These are phyloP conservation scores for Agrypnus murinus DNA, from an alignment of 2,888 invertebrate genomes.

Conservation along the genomic window DNA sequence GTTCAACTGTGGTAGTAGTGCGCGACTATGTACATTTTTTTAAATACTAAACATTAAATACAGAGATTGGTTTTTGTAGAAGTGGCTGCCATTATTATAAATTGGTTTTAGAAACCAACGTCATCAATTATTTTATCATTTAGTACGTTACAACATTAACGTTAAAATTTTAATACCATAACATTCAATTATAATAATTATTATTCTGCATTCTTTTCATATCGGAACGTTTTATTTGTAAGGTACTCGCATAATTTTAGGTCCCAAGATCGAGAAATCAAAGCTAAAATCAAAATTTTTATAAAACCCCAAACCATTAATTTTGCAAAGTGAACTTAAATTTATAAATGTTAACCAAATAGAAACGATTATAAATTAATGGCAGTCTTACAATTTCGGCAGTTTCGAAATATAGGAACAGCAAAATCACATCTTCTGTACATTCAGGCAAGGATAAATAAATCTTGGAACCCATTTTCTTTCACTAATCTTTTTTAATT, in stretches of 20 bases:
- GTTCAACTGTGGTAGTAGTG: too few species aligned
- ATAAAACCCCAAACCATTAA: slow-evolving; percentile 69
- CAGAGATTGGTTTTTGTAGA: slow-evolving; percentile 62
- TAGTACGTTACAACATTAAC: slow-evolving; percentile 70
- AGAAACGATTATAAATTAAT: slow-evolving; percentile 66
- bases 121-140: slow-evolving; percentile 63
- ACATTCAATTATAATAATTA: slow-evolving; percentile 65
- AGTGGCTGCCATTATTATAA: slow-evolving; percentile 61
- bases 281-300: slow-evolving; percentile 59
- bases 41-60: slow-evolving; percentile 42
- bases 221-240: slow-evolving; percentile 62
- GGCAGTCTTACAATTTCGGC: slow-evolving; percentile 72
- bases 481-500: slow-evolving; percentile 25
- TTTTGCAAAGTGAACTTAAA: slow-evolving; percentile 68
- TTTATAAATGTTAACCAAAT: slow-evolving; percentile 59
- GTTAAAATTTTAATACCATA: slow-evolving; percentile 69
- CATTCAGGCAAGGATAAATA: slow-evolving; percentile 63
- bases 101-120: slow-evolving; percentile 65
- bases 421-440: slow-evolving; percentile 67
- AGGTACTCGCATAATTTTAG: slow-evolving; percentile 61
- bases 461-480: slow-evolving; percentile 67
- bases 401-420: slow-evolving; percentile 69
- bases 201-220: slow-evolving; percentile 53
- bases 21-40: slow-evolving; percentile 64
- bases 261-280: slow-evolving; percentile 65